phyloP scores from a whole-genome alignment of 2,888 invertebrate species.

The Phalera bucephala region DNA sequence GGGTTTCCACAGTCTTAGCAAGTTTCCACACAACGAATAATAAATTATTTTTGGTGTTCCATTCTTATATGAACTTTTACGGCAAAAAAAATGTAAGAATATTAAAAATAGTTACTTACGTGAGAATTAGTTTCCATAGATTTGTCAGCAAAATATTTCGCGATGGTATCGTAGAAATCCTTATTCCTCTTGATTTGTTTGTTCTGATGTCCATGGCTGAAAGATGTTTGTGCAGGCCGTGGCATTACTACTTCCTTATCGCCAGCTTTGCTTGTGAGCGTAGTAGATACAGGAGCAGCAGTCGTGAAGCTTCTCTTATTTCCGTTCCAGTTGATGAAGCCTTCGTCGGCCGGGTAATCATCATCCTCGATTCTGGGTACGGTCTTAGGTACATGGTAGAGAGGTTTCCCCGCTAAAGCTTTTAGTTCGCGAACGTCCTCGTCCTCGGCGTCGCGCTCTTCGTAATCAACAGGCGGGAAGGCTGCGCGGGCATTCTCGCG shows the following conservation, averaged over 20 bases:
- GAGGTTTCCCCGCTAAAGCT: constrained; percentile 81
- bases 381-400: constrained; percentile 76
- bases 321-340: constrained; percentile 78
- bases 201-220: constrained; percentile 48
- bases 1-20: constrained; percentile 53
- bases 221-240: constrained; percentile 79
- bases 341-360: constrained; percentile 75
- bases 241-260: constrained; percentile 86
- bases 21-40: constrained; percentile 41
- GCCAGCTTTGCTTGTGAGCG: constrained; percentile 55
- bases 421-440: constrained; percentile 86
- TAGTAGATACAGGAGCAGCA: constrained; percentile 50
- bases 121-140: constrained; percentile 78
- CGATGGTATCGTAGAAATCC: constrained; percentile 74
- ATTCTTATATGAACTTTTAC: constrained; percentile 1
- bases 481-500: constrained; percentile 74
- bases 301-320: constrained; percentile 75
- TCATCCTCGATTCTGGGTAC: constrained; percentile 68
- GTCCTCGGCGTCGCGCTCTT: constrained; percentile 79
- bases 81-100: neutral
- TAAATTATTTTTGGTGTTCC: constrained; percentile 18
- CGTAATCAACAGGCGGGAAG: constrained; percentile 66
- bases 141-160: constrained; percentile 72
- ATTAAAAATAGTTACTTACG: constrained; percentile 67
- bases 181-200: constrained; percentile 53